These are phyloP conservation scores for Microcebus tavaratra DNA, from an alignment of 2,113 vertebrate species.

Conservation along the genomic window DNA sequence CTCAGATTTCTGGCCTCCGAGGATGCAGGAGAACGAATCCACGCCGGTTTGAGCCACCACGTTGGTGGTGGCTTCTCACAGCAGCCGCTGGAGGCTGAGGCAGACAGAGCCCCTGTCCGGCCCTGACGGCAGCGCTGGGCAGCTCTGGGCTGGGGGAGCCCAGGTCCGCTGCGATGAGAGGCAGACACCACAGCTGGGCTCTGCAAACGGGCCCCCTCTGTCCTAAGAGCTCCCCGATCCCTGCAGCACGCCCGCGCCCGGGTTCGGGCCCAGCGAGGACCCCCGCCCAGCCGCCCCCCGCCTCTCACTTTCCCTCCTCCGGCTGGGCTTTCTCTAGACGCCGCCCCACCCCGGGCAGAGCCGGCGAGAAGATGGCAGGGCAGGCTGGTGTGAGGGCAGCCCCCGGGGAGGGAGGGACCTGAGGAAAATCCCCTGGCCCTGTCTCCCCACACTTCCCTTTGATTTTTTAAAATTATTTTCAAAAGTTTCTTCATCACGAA, in stretches of 20 bases:
- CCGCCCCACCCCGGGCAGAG: background rate
- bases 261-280: background rate
- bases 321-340: rapidly evolving
- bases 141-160: background rate
- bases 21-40: rapidly evolving
- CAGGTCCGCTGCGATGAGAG: too few species aligned
- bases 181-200: rapidly evolving
- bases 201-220: background rate
- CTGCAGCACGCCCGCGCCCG: background rate
- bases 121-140: background rate
- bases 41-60: background rate
- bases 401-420: background rate
- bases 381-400: rapidly evolving
- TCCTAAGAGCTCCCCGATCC: background rate
- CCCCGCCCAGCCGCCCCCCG: rapidly evolving
- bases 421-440: background rate
- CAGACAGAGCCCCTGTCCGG: background rate
- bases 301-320: background rate
- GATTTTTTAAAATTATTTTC: background rate
- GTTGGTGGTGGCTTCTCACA: background rate
- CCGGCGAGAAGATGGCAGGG: background rate
- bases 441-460: background rate
- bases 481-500: background rate
- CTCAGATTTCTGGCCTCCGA: rapidly evolving
- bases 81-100: rapidly evolving